phyloP scores from a whole-genome alignment of 2,797 vertebrate genomes.

The Sebastes minor region DNA sequence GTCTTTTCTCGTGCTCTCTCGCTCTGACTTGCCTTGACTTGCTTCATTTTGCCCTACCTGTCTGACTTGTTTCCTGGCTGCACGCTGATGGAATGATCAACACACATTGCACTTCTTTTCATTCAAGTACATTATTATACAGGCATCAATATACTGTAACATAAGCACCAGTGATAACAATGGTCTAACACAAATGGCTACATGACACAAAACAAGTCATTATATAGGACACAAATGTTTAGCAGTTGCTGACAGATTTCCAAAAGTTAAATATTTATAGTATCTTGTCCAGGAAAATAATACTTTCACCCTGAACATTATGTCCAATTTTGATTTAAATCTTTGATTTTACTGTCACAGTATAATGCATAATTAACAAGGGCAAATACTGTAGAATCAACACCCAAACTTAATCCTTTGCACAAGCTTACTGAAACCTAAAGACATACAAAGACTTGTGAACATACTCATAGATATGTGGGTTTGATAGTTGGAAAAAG shows the following conservation, averaged over 20 bases:
- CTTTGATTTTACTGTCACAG: background rate
- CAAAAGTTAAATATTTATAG: background rate
- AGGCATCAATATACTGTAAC: background rate
- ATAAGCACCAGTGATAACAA: background rate
- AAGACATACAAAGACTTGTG: background rate
- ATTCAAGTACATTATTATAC: background rate
- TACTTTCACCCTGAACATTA: too few relatives aligned
- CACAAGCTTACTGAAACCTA: background rate
- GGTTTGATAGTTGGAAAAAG: background rate
- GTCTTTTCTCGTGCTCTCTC: background rate
- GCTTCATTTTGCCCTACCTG: background rate
- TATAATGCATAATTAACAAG: background rate
- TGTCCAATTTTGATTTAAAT: background rate
- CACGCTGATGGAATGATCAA: background rate
- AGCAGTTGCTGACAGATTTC: background rate
- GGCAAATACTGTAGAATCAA: background rate
- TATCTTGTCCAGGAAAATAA: background rate
- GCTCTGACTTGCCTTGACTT: background rate
- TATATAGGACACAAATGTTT: background rate
- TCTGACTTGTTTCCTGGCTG: slow-evolving; percentile 4
- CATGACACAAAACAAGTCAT: background rate
- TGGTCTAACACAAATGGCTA: background rate
- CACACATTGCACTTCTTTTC: background rate
- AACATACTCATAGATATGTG: background rate
- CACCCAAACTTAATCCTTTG: background rate